These are phyloP conservation scores for Artibeus lituratus DNA, from an alignment of 2,797 vertebrate species.

Conservation along the genomic window DNA sequence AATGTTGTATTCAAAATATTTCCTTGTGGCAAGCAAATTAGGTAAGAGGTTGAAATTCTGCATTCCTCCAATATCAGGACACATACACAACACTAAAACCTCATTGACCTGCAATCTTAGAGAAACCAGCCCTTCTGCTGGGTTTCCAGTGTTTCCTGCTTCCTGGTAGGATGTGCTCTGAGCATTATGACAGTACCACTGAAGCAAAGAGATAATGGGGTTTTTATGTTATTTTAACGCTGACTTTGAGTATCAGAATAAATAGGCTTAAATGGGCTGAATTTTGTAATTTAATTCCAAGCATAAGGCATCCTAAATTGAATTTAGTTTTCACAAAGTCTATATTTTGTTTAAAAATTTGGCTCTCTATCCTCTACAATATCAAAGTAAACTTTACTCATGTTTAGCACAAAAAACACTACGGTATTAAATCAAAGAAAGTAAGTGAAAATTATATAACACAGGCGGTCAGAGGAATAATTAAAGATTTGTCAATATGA, in stretches of 20 bases:
- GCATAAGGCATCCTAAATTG: background rate
- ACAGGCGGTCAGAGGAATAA: conserved; percentile 14
- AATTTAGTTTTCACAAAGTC: background rate
- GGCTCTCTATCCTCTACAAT: background rate
- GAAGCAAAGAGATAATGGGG: background rate
- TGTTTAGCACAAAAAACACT: conserved; percentile 33
- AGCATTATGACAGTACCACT: background rate
- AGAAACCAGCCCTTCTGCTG: background rate
- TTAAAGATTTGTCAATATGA: conserved; percentile 31
- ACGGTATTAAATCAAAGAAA: conserved; percentile 46
- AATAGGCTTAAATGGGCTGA: background rate
- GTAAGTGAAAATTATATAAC: background rate
- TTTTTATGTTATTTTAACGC: conserved; percentile 22
- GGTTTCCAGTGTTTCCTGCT: conserved; percentile 32
- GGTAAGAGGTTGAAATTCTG: conserved; percentile 29
- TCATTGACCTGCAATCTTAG: background rate
- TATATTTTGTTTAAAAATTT: conserved; percentile 2
- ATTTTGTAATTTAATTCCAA: conserved; percentile 40
- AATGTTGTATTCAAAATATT: background rate
- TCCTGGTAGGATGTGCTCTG: background rate
- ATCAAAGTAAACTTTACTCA: conserved; percentile 40
- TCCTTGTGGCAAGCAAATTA: background rate
- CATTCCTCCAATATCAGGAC: background rate
- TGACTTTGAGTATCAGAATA: background rate
- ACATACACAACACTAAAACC: background rate